phyloP scores from a whole-genome alignment of 2,113 vertebrate genomes.

The Rhizomys pruinosus region DNA sequence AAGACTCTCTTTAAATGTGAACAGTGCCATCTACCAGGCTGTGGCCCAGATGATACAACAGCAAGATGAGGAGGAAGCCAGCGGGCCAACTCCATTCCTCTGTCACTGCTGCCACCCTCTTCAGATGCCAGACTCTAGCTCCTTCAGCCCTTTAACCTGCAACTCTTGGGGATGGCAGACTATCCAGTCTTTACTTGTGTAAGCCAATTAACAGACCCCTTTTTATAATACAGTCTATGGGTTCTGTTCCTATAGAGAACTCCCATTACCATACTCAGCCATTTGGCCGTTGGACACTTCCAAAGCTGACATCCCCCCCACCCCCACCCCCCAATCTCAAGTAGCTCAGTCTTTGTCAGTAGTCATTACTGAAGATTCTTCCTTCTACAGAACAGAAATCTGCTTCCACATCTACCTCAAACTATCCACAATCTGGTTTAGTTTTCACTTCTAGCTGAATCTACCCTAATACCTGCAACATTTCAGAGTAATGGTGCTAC shows the following conservation, averaged over 20 bases:
- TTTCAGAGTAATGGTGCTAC: not conserved
- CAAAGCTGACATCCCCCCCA: too few relatives aligned
- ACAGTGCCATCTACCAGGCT: not conserved
- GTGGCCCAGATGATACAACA: not conserved
- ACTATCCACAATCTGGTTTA: not conserved
- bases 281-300: not conserved
- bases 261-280: not conserved
- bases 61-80: not conserved
- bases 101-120: not conserved
- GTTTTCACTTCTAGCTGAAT: not conserved
- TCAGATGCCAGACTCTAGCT: not conserved
- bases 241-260: not conserved
- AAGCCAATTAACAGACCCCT: not conserved
- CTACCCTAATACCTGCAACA: too few relatives aligned
- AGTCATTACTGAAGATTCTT: not conserved
- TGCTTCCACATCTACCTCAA: not conserved
- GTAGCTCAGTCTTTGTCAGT: not conserved
- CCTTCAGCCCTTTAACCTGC: not conserved
- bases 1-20: not conserved
- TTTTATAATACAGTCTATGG: not conserved
- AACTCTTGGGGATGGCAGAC: not conserved
- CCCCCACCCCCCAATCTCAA: not conserved
- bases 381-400: not conserved
- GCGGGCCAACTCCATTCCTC: not conserved
- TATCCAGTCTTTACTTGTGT: not conserved